Evolutionary conservation across 2,888 invertebrate genomes (phyloP), one percentile per base, ranked within the genome.

Genomic region (Acholoe squamosa): DNA sequence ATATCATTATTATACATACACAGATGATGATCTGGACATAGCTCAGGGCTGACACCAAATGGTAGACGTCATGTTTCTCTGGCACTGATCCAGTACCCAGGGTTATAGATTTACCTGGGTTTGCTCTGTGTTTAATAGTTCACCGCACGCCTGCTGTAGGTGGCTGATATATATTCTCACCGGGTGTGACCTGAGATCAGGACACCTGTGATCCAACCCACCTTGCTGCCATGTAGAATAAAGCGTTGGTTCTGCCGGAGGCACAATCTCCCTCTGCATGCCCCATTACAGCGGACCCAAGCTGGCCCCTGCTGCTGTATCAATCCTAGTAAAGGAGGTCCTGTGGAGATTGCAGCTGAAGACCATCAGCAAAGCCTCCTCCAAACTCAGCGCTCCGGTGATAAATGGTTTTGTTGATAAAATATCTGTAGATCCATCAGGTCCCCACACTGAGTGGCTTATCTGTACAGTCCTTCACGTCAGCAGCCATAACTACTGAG

Each of bases 181-280:
- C 71, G 71, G 71, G 71, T 28, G 61, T 61, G 71, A 28, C 25
- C 14, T 28, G 71, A 71, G 28, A 28, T 25, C 71, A 0, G 0
- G 28, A 25, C 25, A 5, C 25, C 28, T 25, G 19, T 22, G 84
- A 34, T n/a, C 77, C 51, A 33, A 43, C 84, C 84, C 51, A 43
- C 84, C 84, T 61, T 84, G 84, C 84, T 84, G 84, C 84, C 84
- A 84, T 84, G 84, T 16, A 84, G 84, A 84, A n/a, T n/a, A 34
- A 71, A 28, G 71, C 31, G 71, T 25, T 28, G 71, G 19, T 25
- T 71, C 28, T 28, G 71, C 71, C 14, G 71, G 28, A 71, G 71
- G 71, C 28, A n/a, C 71, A 25, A 28, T 28, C 71, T 71, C 71
- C 71, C 28, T 25, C 28, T 19, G 61, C 61, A 61, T n/a, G 12